phyloP scores from a whole-genome alignment of 1,140 invertebrate genomes.

The Cryptotermes secundus region DNA sequence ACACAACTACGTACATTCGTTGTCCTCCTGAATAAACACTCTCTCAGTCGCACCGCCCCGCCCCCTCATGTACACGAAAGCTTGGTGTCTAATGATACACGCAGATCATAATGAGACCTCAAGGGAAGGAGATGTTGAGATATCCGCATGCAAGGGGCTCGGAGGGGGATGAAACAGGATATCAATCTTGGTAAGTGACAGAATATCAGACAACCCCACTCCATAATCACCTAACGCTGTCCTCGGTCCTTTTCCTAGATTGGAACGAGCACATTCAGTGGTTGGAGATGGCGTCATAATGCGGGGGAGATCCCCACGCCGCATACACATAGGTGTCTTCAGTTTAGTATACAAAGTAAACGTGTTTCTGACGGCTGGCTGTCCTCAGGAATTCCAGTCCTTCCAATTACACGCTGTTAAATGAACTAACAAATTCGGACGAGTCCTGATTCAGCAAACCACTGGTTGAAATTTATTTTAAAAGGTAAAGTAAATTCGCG shows the following conservation, averaged over 20 bases:
- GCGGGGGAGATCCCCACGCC: not conserved
- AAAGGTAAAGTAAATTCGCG: too few species aligned
- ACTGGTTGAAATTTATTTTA: too few species aligned
- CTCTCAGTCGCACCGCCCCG: not conserved
- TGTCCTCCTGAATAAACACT: not conserved
- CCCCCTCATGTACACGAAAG: not conserved
- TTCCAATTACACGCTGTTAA: too few species aligned
- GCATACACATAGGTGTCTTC: too few species aligned
- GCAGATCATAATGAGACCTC: not conserved
- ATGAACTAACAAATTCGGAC: too few species aligned
- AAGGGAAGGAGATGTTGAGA: not conserved
- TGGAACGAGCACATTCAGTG: not conserved
- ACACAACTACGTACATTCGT: not conserved
- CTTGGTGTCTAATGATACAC: constrained; percentile 7
- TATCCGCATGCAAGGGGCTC: not conserved
- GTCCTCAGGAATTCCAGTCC: too few species aligned
- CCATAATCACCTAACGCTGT: not conserved
- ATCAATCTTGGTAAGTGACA: constrained; percentile 19
- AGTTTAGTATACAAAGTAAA: too few species aligned
- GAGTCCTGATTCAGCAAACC: too few species aligned
- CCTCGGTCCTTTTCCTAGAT: not conserved
- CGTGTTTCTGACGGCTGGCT: too few species aligned
- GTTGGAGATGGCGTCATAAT: not conserved
- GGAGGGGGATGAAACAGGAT: not conserved
- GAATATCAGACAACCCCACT: not conserved